These are phyloP conservation scores for Pasiphila rectangulata DNA, from an alignment of 2,888 invertebrate genomes.

Conservation along the genomic window DNA sequence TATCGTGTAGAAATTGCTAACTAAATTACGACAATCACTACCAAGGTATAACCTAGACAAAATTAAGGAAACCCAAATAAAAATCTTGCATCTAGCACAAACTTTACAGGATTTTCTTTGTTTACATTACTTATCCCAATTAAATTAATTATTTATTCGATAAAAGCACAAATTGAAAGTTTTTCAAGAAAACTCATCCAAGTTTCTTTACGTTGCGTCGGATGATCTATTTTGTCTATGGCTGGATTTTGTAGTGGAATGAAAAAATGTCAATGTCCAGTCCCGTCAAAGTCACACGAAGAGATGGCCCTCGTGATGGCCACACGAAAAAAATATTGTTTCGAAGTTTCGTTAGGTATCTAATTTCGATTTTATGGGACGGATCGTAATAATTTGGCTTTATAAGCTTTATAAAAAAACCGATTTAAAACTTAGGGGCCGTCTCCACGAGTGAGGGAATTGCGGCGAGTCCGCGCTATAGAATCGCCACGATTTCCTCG, in stretches of 20 bases:
- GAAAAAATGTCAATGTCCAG: not conserved
- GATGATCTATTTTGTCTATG: constrained; percentile 27
- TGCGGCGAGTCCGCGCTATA: no score
- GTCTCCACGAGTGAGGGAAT: no score
- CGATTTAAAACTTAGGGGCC: no score
- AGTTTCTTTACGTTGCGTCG: constrained; percentile 46
- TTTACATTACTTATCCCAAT: constrained; percentile 7
- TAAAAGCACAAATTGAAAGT: constrained; percentile 9
- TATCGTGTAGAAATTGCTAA: constrained; percentile 20
- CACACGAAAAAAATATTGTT: no score
- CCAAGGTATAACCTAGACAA: constrained; percentile 36
- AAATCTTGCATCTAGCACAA: not conserved
- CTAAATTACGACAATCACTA: constrained; percentile 21
- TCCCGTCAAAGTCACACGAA: no score
- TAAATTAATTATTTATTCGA: not conserved
- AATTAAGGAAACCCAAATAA: not conserved
- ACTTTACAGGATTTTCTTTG: constrained; percentile 6
- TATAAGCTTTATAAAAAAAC: no score
- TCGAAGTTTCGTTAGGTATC: no score
- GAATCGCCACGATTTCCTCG: no score
- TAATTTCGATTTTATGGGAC: no score
- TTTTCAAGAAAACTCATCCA: constrained; percentile 31
- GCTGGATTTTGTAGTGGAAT: constrained; percentile 4
- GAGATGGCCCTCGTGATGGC: no score
- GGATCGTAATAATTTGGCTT: no score